Conservation (phyloP, 92 coral and sea anemone species). For the Desmophyllum pertusum region DNA sequence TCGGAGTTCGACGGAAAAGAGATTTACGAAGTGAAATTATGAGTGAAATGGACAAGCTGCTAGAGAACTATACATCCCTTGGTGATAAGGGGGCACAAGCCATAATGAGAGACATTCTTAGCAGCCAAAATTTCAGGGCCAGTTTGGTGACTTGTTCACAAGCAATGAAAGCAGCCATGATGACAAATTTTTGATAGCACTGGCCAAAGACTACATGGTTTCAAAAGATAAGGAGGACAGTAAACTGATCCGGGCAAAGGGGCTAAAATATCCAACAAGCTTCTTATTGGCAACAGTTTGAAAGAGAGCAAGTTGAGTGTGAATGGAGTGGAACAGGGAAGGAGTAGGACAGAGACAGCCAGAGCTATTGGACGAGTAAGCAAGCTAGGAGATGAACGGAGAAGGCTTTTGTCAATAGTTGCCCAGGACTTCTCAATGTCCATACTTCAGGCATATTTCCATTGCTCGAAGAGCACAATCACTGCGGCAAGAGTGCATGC, state of each 20-base stretch:
- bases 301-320: conserved; percentile 16
- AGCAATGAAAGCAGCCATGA: background rate
- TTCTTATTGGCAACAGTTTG: conserved; percentile 41
- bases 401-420: conserved; percentile 58
- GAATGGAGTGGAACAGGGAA: conserved; percentile 31
- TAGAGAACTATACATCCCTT: background rate
- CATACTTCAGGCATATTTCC: conserved; percentile 32
- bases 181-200: background rate
- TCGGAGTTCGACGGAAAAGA: background rate
- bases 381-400: conserved; percentile 35
- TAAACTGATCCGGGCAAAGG: conserved; percentile 18
- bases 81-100: background rate
- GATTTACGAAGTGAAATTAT: background rate
- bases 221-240: conserved; percentile 30
- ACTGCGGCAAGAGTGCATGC: conserved; percentile 53
- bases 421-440: conserved; percentile 34
- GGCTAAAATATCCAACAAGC: conserved; percentile 14
- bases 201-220: conserved; percentile 37
- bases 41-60: background rate
- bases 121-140: background rate
- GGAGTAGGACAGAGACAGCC: conserved; percentile 37
- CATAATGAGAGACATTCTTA: background rate
- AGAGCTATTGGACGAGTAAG: conserved; percentile 18
- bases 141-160: background rate
- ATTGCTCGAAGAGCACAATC: conserved; percentile 48